Percentiles rank a stretch among this genome's conserved stretches.
Conservation (phyloP, 2,888 invertebrate genomes). For the Crossocerus cetratus region DNA sequence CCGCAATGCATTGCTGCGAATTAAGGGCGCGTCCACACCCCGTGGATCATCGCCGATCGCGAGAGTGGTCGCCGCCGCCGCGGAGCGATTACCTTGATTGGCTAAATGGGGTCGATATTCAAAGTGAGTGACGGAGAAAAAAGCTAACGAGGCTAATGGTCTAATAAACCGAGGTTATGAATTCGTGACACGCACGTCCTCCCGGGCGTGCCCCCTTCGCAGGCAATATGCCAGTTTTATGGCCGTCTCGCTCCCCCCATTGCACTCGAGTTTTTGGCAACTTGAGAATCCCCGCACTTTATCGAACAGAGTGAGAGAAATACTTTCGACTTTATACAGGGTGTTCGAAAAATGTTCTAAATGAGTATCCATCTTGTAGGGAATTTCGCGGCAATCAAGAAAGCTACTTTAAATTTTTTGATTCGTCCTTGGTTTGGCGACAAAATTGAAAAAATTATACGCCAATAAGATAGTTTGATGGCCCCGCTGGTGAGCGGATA, state of each 20-base stretch:
- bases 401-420: too few relatives aligned
- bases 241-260: conserved; percentile 17
- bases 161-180: conserved; percentile 48
- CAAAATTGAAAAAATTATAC: too few relatives aligned
- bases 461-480: too few relatives aligned
- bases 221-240: conserved; percentile 34
- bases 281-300: neutral
- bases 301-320: too few relatives aligned
- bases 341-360: too few relatives aligned
- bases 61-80: conserved; percentile 4
- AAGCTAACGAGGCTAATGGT: conserved; percentile 37
- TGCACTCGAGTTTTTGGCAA: conserved; percentile 8
- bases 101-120: conserved; percentile 41
- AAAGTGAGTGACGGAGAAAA: conserved; percentile 26
- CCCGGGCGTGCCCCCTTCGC: neutral
- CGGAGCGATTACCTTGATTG: conserved; percentile 42
- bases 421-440: too few relatives aligned
- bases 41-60: neutral
- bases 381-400: too few relatives aligned
- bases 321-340: too few relatives aligned
- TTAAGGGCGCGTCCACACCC: conserved; percentile 12
- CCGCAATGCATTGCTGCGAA: conserved; percentile 31
- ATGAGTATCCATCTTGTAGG: too few relatives aligned
- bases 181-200: conserved; percentile 43
- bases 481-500: too few relatives aligned